Conservation (phyloP, 2,888 invertebrate species). For the Operophtera brumata region DNA sequence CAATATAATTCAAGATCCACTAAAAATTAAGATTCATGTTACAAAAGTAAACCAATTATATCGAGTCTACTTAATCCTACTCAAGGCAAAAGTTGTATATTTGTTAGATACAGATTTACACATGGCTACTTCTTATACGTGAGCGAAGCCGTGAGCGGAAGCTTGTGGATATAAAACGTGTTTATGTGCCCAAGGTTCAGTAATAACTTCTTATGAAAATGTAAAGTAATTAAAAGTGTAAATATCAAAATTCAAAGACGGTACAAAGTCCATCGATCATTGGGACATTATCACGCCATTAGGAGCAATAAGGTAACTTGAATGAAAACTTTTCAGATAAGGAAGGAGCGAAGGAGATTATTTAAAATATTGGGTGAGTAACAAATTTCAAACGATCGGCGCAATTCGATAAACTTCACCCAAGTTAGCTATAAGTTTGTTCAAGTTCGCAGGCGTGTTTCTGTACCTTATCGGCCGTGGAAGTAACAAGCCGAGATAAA, state of each 20-base stretch:
- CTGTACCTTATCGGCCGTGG: conserved; percentile 72
- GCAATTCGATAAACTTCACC: conserved; percentile 71
- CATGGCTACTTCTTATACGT: no score
- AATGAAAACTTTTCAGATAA: conserved; percentile 61
- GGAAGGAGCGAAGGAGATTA: conserved; percentile 58
- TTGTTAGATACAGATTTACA: no score
- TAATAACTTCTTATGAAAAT: conserved; percentile 5
- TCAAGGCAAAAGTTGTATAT: no score
- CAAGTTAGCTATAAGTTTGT: conserved; percentile 64
- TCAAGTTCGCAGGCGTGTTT: conserved; percentile 67
- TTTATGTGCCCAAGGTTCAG: no score
- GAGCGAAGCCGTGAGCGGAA: no score
- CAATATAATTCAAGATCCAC: no score
- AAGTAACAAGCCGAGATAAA: conserved; percentile 78
- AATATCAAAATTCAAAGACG: conserved; percentile 17
- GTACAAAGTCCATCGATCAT: conserved; percentile 24
- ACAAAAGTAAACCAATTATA: no score
- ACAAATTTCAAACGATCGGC: conserved; percentile 75
- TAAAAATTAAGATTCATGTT: no score
- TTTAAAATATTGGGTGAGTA: conserved; percentile 74
- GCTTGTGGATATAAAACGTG: no score
- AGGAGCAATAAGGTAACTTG: conserved; percentile 39
- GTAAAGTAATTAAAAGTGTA: conserved; percentile 12
- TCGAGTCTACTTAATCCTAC: no score
- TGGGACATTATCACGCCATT: conserved; percentile 37